Evolutionary conservation across 2,113 vertebrate genomes (phyloP).

Genomic region (Oreamnos americanus): DNA sequence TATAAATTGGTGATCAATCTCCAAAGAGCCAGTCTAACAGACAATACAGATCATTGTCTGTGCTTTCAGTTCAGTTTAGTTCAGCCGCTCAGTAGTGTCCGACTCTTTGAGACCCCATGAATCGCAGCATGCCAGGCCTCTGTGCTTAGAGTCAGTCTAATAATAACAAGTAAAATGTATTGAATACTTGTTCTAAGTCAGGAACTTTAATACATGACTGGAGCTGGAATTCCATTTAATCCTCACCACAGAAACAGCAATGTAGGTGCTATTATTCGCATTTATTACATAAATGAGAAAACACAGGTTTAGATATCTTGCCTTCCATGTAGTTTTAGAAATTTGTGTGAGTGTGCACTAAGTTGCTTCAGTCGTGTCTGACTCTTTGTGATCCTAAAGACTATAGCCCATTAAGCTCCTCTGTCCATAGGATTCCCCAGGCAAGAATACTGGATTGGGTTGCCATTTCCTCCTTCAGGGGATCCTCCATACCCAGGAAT

Average conservation of each 20-base stretch:
- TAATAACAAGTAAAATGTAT: not conserved
- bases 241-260: not conserved
- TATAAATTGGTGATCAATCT: not conserved
- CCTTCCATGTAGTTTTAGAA: not conserved
- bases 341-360: not conserved
- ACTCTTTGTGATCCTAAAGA: not conserved
- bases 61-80: not conserved
- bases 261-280: not conserved
- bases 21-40: not conserved
- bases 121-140: rapidly evolving
- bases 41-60: not conserved
- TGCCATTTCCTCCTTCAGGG: not conserved
- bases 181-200: not conserved
- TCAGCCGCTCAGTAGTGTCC: no score
- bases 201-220: not conserved
- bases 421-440: not conserved
- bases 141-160: not conserved
- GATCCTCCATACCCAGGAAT: not conserved
- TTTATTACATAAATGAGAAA: not conserved
- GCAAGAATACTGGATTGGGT: not conserved
- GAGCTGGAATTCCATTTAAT: not conserved
- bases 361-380: not conserved
- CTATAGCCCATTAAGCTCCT: not conserved
- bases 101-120: no score
- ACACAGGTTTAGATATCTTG: not conserved